A percentile compares a stretch with the other conserved stretches of the same genome.
phyloP scores from a whole-genome alignment of 2,797 vertebrate genomes.

The Lagothrix lagotricha region DNA sequence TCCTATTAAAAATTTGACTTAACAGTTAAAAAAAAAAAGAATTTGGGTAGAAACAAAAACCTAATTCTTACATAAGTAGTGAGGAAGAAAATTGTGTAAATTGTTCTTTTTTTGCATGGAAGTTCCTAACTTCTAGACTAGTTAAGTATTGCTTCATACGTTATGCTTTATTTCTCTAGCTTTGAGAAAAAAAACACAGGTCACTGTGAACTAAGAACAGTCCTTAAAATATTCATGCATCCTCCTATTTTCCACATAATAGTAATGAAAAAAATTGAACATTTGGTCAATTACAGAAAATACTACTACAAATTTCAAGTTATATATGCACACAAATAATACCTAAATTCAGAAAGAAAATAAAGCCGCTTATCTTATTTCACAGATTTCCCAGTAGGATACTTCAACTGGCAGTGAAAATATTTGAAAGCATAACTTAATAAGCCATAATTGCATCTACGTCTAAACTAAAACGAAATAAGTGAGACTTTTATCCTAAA shows the following conservation, averaged over 20 bases:
- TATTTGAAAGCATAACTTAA: conserved; percentile 48
- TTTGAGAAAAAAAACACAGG: not conserved
- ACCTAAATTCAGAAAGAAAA: conserved; percentile 21
- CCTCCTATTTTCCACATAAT: conserved; percentile 31
- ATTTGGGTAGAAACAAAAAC: not conserved
- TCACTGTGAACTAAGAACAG: conserved; percentile 42
- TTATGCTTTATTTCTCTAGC: conserved; percentile 52
- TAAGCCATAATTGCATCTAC: conserved; percentile 37
- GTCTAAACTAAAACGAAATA: conserved; percentile 3
- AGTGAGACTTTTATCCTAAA: not conserved
- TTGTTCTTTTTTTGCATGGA: not conserved
- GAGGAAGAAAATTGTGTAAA: not conserved
- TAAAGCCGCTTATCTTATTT: not conserved
- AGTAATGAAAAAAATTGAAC: conserved; percentile 52
- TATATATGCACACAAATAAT: not conserved
- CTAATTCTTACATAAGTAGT: conserved; percentile 22
- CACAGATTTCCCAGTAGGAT: conserved; percentile 13
- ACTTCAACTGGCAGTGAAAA: conserved; percentile 33
- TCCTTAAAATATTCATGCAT: conserved; percentile 52
- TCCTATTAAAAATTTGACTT: no score
- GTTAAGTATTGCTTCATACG: conserved; percentile 42
- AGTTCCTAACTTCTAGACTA: conserved; percentile 31
- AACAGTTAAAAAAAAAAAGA: not conserved
- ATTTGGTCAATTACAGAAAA: conserved; percentile 50
- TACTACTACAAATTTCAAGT: conserved; percentile 37